Evolutionary conservation across 2,113 vertebrate genomes (phyloP).

Genomic region (Climacteris rufus): DNA sequence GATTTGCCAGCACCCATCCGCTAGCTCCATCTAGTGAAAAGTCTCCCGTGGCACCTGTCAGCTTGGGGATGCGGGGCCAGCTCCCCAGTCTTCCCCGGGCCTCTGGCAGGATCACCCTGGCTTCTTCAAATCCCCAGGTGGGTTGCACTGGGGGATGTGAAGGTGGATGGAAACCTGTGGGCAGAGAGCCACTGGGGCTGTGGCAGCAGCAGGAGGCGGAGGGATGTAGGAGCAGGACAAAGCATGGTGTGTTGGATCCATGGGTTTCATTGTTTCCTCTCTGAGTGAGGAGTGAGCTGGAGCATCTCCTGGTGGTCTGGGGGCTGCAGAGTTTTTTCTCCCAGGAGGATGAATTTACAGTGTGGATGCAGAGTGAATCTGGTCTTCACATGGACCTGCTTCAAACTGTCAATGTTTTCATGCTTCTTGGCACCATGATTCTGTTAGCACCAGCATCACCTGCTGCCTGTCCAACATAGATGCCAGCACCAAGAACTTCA

Average conservation of each 20-base stretch:
- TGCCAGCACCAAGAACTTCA: neutral
- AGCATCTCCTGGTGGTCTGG: neutral
- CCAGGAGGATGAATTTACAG: neutral
- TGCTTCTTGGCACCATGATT: neutral
- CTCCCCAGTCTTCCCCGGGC: rapidly evolving
- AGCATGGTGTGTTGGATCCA: neutral
- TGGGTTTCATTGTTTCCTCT: neutral
- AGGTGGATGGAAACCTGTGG: neutral
- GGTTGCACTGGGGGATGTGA: neutral
- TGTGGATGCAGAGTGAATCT: neutral
- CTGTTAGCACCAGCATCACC: neutral
- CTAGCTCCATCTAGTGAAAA: slow-evolving; percentile 60
- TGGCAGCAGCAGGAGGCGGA: neutral
- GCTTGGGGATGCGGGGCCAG: neutral
- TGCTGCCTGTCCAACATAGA: neutral
- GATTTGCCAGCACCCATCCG: neutral
- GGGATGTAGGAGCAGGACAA: neutral
- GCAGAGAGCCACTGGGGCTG: neutral
- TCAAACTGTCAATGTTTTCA: neutral
- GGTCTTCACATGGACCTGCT: neutral
- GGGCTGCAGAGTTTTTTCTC: neutral
- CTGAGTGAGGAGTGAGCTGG: neutral
- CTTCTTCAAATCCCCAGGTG: neutral
- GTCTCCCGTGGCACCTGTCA: neutral
- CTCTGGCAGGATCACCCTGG: neutral